Base-by-base conservation (phyloP, 1,140 invertebrate species). In the Drosophila rufa region DNA sequence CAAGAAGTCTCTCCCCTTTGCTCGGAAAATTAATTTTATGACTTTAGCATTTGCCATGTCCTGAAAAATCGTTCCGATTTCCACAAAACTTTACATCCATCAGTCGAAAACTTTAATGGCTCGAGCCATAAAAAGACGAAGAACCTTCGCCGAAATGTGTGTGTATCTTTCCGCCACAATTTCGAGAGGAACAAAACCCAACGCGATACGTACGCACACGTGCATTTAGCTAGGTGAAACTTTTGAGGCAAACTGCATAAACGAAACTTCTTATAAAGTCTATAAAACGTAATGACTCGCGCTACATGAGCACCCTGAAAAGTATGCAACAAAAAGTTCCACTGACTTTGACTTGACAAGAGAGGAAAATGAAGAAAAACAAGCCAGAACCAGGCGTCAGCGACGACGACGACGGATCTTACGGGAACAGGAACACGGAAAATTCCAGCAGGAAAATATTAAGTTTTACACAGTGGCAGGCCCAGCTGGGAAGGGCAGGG, bases 201-300 rank as follows among this genome's bases (percentile, higher is more conserved):
- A 75, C 46, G 46, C 53, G 30, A 65, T 42, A 65, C 51, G 48
- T 30, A 69, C 45, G 11, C 42, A 47, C 48, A 48, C 27, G 47
- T 67, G 59, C 77, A 84, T 75, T 75, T 64, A 17, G 67, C 67
- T 68, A 69, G 67, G 70, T 67, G 59, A 70, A 89, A 89, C 43
- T 89, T 89, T 84, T 57, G 64, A 79, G 69, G 69, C 85, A 69
- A 90, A 84, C 81, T 89, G 84, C 85, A 89, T 89, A 79, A 77
- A 56, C 66, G 76, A 75, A 89, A 89, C 66, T 89, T 89, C 84
- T 90, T 89, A 90, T 81, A 87, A 87, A 89, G 84, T 89, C 84
- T 90, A 89, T 89, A 89, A 89, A 89, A 89, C 69, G 84, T 89
- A 89, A 89, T 90, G 85, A 89, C 84, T 89, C 78, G 84, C 68